phyloP scores from a whole-genome alignment of 2,888 invertebrate species.

The Sipha maydis region DNA sequence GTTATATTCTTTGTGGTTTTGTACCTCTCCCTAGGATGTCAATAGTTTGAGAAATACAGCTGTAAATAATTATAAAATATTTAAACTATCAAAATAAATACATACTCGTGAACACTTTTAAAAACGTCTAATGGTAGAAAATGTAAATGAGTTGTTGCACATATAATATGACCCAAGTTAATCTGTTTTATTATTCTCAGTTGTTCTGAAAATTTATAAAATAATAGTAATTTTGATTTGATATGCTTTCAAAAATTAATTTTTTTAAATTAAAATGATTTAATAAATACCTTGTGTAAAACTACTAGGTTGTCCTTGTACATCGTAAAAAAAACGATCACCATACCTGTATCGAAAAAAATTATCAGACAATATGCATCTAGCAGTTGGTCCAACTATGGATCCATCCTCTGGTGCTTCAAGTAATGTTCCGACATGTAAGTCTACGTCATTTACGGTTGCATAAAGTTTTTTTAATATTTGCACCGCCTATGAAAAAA shows the following conservation, averaged over 20 bases:
- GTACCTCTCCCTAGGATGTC: too few relatives aligned
- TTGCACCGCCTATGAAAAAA: slow-evolving; percentile 37
- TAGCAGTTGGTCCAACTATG: slow-evolving; percentile 44
- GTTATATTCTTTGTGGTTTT: too few relatives aligned
- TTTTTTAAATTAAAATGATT: too few relatives aligned
- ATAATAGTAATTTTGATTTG: background rate
- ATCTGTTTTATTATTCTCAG: slow-evolving; percentile 40
- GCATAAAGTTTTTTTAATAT: slow-evolving; percentile 46
- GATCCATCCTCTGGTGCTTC: slow-evolving; percentile 49
- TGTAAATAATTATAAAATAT: background rate
- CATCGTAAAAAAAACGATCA: slow-evolving; percentile 49
- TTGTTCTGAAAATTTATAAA: slow-evolving; percentile 45
- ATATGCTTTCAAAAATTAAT: background rate
- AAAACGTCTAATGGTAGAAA: slow-evolving; percentile 35
- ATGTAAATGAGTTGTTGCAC: slow-evolving; percentile 36
- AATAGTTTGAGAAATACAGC: too few relatives aligned
- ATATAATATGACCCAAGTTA: slow-evolving; percentile 49
- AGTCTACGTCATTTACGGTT: slow-evolving; percentile 41
- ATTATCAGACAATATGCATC: slow-evolving; percentile 50
- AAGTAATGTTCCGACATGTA: slow-evolving; percentile 45
- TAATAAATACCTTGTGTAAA: slow-evolving; percentile 32
- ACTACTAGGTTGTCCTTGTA: slow-evolving; percentile 53
- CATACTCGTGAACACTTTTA: slow-evolving; percentile 45
- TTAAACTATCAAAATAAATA: background rate
- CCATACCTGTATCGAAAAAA: slow-evolving; percentile 46